These are phyloP conservation scores for Pygmarrhopalites habei DNA, from an alignment of 1,140 invertebrate species.

Conservation along the genomic window DNA sequence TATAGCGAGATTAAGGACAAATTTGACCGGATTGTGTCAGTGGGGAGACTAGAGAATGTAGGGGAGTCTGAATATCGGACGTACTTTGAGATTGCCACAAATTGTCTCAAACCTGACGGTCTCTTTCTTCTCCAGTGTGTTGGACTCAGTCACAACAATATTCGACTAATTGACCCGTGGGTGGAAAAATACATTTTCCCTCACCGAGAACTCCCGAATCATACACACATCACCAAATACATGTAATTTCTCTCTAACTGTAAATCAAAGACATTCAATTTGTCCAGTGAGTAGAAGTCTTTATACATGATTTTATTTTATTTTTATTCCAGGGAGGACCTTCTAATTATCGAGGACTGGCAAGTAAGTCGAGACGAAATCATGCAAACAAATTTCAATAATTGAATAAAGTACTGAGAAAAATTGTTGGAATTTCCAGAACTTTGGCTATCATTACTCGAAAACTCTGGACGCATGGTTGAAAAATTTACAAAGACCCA, in stretches of 20 bases:
- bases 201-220: conserved; percentile 19
- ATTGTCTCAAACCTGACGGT: conserved; percentile 21
- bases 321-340: conserved; percentile 18
- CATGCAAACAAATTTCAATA: too few relatives aligned
- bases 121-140: conserved; percentile 30
- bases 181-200: conserved; percentile 31
- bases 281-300: too few relatives aligned
- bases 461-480: conserved; percentile 16
- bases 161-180: conserved; percentile 3
- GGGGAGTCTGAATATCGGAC: conserved; percentile 20
- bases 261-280: too few relatives aligned
- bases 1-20: conserved; percentile 1
- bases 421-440: too few relatives aligned
- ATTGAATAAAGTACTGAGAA: too few relatives aligned
- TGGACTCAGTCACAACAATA: conserved; percentile 12
- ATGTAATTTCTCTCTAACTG: too few relatives aligned
- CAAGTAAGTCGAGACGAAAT: too few relatives aligned
- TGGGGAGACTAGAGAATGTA: conserved; percentile 29
- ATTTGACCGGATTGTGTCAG: conserved; percentile 16
- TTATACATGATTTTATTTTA: too few relatives aligned
- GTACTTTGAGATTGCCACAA: conserved; percentile 20
- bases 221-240: conserved; percentile 16
- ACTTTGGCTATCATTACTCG: conserved; percentile 10
- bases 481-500: conserved; percentile 16
- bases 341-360: conserved; percentile 31